Evolutionary conservation across 2,888 invertebrate genomes (phyloP), one percentile per base, ranked within the genome.

Genomic region (Lypha dubia): DNA sequence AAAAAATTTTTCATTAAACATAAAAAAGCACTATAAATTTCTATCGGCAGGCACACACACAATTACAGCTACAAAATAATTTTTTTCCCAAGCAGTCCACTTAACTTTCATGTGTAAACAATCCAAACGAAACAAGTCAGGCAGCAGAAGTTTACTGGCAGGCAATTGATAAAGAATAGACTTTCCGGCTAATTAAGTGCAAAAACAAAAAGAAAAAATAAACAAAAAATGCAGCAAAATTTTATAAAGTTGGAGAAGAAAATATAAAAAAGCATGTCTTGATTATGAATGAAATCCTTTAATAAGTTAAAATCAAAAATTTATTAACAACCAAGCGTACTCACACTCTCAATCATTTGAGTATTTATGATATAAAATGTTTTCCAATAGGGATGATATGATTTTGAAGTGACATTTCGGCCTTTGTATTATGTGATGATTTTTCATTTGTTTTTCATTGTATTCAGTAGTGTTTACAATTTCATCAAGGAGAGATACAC

Each of bases 251-350:
- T 20, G 73, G 51, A 73, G 38, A 58, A 22, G 35, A 53, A 28
- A 60, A 62, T 49, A 63, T 20, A 46, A 62, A 22, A 56, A 65
- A 28, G 56, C 15, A 38, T 15, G 58, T n/a, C 22, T 67, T 58
- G 65, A 67, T 76, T 65, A 83, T 85, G 73, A 85, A 85, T 83
- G 60, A 79, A 85, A 76, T 83, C 73, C 79, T 79, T 85, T 85
- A 68, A 77, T 68, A 77, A 22, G 32, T 62, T 46, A 76, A 60
- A 60, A n/a, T n/a, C n/a, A 58, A 49, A 67, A 20, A 41, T 51
- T 9, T 35, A 62, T 8, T 8, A 1, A 7, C 4, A 17, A n/a
- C 56, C 28, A 32, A 38, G 20, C 49, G 7, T n/a, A 63, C 41
- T 38, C 11, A 46, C 38, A 24, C 28, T 53, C 24, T 63, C 8